Base-by-base conservation (phyloP, 1,140 invertebrate genomes). In the Drosophila dunni region DNA sequence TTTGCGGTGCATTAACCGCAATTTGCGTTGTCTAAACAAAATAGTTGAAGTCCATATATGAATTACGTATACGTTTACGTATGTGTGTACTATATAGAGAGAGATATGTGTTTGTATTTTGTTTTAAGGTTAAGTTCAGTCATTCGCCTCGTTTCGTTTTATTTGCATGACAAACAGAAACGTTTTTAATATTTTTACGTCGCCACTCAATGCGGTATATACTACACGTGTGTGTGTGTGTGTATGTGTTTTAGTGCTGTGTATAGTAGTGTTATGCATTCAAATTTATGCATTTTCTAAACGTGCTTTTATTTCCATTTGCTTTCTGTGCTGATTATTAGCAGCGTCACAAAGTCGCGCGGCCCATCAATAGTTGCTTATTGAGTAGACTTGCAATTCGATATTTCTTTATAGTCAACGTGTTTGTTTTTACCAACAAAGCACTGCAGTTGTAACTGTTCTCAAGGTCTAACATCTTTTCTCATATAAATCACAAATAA, bases 61-160 rank as follows among this genome's bases (percentile, higher is more conserved):
- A 71, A 79, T 58, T 56, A 40, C 56, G 57, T 56, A 24, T 67
- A 20, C 6, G 20, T 58, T 29, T 34, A 34, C 17, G 17, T n/a
- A 61, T 58, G 24, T 72, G 34, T 58, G 46, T 46, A 9, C 29
- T 48, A 61, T 48, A 61, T 48, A 13, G 20, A 24, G 38, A 56
- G 42, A 45, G 44, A 40, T 29, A 51, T 65, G 20, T 67, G 45
- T 65, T 36, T 72, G 45, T 72, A 33, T 61, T 15, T 44, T 57
- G 34, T 78, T 79, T 79, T 79, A 78, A 80, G 75, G 78, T 80
- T 80, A 78, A 78, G 75, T 80, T 80, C 78, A 79, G 78, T 80
- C 78, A 80, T 80, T 80, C 75, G 78, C 78, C 78, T 77, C 75
- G 78, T 74, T 80, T 80, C 70, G 58, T 74, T 74, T 69, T 54